Base-by-base conservation (phyloP, 2,113 vertebrate genomes). In the Poecile atricapillus region DNA sequence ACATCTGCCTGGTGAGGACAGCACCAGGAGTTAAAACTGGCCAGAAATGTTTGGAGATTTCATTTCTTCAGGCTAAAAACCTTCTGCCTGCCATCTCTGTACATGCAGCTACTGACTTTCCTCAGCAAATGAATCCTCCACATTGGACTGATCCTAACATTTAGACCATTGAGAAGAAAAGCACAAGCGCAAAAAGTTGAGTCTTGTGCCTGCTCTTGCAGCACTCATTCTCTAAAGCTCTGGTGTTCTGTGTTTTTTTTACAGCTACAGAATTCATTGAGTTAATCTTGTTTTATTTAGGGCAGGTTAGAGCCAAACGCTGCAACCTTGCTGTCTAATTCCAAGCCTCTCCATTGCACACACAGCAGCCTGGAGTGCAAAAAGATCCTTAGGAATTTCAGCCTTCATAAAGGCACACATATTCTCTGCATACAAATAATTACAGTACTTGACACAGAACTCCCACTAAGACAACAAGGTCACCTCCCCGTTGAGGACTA, bases 391-490 rank as follows among this genome's bases (percentile, higher is more conserved):
- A 87, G 17, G 15, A 85, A 71, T 75, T 46, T 82, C 46, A 67
- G 58, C 62, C 71, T 84, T 71, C 75, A 70, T 60, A 80, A 43
- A 89, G 52, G 52, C 64, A n/a, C 64, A n/a, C 31, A 13, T 56
- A 50, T 83, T 73, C 43, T 83, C 39, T 78, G 53, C 31, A 24
- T 64, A 85, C 19, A 44, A 69, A 44, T 58, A 86, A 95, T 94
- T 94, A 81, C 7, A 94, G 64, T 25, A 46, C 82, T 78, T 65
- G 49, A 92, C 62, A 83, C 5, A 3, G 28, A 95, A 60, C 87
- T 87, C 93, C 65, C 78, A 76, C 71, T 31, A 68, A 94, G 85
- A 81, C 73, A 84, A 62, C 71, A 91, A 82, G 92, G 92, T 96
- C 93, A 93, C 15, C n/a, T 95, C 94, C 73, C 92, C 82, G 77